These are phyloP conservation scores for Echiichthys vipera DNA, from an alignment of 2,797 vertebrate species.

Conservation along the genomic window DNA sequence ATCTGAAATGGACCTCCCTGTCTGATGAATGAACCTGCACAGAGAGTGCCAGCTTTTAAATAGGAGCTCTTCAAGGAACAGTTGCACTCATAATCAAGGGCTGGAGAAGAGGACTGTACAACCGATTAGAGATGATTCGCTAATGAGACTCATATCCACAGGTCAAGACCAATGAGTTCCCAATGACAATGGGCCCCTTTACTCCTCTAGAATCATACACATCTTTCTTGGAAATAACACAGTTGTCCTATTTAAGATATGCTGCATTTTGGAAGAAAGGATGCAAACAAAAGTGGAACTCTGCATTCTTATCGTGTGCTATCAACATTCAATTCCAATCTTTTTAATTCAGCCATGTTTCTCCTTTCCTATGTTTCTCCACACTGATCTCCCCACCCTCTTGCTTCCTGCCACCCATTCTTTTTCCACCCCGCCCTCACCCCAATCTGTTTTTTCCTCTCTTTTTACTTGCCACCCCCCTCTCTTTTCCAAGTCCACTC, in stretches of 20 bases:
- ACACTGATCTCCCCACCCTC: slow-evolving; percentile 27
- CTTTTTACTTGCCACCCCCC: slow-evolving; percentile 10
- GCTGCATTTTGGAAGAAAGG: neutral
- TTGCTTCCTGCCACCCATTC: slow-evolving; percentile 50
- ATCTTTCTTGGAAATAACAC: slow-evolving; percentile 7
- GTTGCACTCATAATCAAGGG: slow-evolving; percentile 38
- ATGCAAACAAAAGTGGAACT: slow-evolving; percentile 1
- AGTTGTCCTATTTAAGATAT: neutral
- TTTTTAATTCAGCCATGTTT: slow-evolving; percentile 42
- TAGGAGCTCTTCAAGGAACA: slow-evolving; percentile 35
- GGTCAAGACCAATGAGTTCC: slow-evolving; percentile 44
- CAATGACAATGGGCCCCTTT: slow-evolving; percentile 33
- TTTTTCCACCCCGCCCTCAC: slow-evolving; percentile 51
- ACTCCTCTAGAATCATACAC: slow-evolving; percentile 6
- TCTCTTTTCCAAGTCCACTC: neutral
- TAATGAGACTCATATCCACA: slow-evolving; percentile 43
- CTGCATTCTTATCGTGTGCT: slow-evolving; percentile 23
- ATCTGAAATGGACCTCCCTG: slow-evolving; percentile 56
- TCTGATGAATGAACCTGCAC: slow-evolving; percentile 37
- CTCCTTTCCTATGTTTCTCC: slow-evolving; percentile 30
- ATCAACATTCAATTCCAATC: slow-evolving; percentile 36
- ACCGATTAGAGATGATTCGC: slow-evolving; percentile 45
- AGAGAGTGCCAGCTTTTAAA: slow-evolving; percentile 20
- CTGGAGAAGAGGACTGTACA: slow-evolving; percentile 29
- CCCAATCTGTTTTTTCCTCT: slow-evolving; percentile 32